phyloP scores from a whole-genome alignment of 2,113 vertebrate genomes.

The Trichechus manatus region DNA sequence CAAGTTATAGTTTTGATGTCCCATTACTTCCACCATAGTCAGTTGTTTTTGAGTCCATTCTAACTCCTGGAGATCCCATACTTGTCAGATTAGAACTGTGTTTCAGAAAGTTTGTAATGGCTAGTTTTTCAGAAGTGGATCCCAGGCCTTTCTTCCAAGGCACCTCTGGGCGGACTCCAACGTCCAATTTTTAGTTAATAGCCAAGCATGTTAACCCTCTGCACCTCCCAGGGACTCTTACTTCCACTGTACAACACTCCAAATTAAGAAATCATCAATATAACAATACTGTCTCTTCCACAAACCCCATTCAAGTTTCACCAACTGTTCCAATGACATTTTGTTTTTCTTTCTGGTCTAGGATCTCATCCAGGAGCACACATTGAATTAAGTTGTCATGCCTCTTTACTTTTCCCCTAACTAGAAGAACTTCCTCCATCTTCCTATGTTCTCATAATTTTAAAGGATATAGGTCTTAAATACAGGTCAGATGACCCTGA shows the following conservation, averaged over 20 bases:
- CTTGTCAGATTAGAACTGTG: not conserved
- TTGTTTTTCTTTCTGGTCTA: not conserved
- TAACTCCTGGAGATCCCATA: not conserved
- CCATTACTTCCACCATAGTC: not conserved
- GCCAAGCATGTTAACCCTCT: not conserved
- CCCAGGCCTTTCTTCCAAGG: not conserved
- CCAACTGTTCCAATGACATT: not conserved
- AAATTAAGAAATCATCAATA: not conserved
- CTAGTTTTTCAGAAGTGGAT: not conserved
- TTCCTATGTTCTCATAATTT: not conserved
- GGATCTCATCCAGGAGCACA: not conserved
- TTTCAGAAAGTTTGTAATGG: not conserved
- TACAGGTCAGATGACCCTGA: not conserved
- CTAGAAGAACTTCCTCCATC: not conserved
- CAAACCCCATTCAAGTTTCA: not conserved
- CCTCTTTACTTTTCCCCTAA: not conserved
- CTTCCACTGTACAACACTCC: not conserved
- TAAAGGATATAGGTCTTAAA: not conserved
- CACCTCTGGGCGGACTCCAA: not conserved
- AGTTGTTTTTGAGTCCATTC: not conserved
- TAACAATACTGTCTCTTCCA: not conserved
- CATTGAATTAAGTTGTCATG: not conserved
- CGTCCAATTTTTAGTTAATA: not conserved
- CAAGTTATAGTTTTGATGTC: not conserved
- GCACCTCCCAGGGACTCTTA: not conserved